A percentile compares a stretch with the other conserved stretches of the same genome.
phyloP scores from a whole-genome alignment of 2,113 vertebrate species.

The Pyrgilauda ruficollis region DNA sequence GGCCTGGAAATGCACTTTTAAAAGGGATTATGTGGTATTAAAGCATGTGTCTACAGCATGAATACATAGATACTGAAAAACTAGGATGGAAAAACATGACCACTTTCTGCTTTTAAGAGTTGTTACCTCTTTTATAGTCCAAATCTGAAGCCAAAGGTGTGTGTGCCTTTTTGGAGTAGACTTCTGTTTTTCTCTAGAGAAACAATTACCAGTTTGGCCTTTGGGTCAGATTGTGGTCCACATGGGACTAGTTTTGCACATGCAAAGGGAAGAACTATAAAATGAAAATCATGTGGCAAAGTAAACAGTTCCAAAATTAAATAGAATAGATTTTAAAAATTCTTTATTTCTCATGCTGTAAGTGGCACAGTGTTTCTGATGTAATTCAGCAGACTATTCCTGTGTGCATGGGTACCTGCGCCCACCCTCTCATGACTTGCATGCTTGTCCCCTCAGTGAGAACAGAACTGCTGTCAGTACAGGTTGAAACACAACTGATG shows the following conservation, averaged over 20 bases:
- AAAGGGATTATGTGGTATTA: background rate
- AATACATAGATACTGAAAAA: background rate
- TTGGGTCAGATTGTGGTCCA: background rate
- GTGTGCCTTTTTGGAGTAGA: background rate
- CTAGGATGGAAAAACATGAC: background rate
- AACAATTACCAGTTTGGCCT: background rate
- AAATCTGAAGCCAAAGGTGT: background rate
- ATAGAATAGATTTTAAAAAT: background rate
- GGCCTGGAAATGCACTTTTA: background rate
- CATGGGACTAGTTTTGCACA: accelerated
- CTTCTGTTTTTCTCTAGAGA: background rate
- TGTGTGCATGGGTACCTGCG: background rate
- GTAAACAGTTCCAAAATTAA: background rate
- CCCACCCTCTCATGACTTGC: accelerated
- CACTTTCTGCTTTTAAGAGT: background rate
- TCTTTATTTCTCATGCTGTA: background rate
- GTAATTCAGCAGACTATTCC: background rate
- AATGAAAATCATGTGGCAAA: background rate
- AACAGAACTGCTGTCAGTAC: background rate
- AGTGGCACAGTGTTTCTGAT: background rate
- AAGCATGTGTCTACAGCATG: background rate
- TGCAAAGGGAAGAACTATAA: background rate
- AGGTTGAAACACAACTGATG: background rate
- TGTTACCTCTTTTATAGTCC: background rate
- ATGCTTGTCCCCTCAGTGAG: background rate